phyloP scores from a whole-genome alignment of 2,797 vertebrate species.

The Darevskia nairensis region DNA sequence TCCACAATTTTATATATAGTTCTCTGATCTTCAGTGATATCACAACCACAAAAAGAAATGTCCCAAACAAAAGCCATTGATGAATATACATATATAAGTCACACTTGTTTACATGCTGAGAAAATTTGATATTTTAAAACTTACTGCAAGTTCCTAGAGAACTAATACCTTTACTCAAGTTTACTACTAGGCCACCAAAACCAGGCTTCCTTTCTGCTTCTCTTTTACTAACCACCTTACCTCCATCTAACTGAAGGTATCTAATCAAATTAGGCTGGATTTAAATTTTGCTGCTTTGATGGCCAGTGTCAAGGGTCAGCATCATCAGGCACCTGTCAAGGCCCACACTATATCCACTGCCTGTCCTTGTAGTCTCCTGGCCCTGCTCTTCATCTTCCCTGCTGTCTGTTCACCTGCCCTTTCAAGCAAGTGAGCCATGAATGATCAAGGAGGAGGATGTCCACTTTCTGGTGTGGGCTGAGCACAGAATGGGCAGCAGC shows the following conservation, averaged over 20 bases:
- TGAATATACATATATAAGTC: background rate
- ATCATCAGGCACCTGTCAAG: background rate
- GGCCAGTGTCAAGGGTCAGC: background rate
- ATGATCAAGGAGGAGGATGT: background rate
- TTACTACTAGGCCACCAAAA: conserved; percentile 45
- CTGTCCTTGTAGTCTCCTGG: background rate
- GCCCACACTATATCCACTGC: background rate
- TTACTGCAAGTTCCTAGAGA: conserved; percentile 9
- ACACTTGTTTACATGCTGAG: conserved; percentile 31
- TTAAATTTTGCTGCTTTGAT: background rate
- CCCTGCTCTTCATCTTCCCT: background rate
- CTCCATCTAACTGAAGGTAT: conserved; percentile 72
- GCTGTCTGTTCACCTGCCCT: background rate
- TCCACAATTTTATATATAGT: background rate
- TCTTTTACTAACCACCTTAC: conserved; percentile 50
- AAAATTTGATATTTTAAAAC: conserved; percentile 21
- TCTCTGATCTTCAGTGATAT: conserved; percentile 33
- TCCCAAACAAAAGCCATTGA: conserved; percentile 19
- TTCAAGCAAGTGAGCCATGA: background rate
- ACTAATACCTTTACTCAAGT: conserved; percentile 27
- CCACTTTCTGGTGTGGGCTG: background rate
- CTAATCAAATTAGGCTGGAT: conserved; percentile 62
- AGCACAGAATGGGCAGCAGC: background rate
- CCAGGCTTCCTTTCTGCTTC: conserved; percentile 43
- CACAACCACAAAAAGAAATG: conserved; percentile 28